These are phyloP conservation scores for Brenthis hecate DNA, from an alignment of 2,888 invertebrate species.

Conservation along the genomic window DNA sequence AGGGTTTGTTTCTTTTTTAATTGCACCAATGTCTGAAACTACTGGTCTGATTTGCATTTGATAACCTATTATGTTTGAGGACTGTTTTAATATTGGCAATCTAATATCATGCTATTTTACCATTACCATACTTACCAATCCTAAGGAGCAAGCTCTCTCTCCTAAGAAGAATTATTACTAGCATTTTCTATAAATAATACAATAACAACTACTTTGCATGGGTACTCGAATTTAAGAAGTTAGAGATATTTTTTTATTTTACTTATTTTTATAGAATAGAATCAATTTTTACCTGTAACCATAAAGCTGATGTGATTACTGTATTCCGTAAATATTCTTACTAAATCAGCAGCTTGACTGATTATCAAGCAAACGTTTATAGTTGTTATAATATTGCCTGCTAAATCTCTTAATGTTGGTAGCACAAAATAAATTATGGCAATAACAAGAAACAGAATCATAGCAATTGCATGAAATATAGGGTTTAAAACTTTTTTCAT, in stretches of 20 bases:
- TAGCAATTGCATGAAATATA: conserved; percentile 87
- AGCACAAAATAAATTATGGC: conserved; percentile 92
- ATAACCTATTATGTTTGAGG: too few species aligned
- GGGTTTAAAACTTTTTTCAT: conserved; percentile 90
- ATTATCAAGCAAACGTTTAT: conserved; percentile 89
- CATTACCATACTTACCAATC: too few species aligned
- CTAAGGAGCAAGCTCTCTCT: too few species aligned
- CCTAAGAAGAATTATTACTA: too few species aligned
- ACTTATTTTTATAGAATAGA: background rate
- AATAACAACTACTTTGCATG: too few species aligned
- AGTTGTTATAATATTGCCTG: conserved; percentile 92
- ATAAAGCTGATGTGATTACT: conserved; percentile 91
- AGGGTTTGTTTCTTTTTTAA: too few species aligned
- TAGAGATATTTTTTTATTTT: too few species aligned
- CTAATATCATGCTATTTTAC: background rate
- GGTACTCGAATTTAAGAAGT: too few species aligned
- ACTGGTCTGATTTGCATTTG: too few species aligned
- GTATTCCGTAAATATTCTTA: conserved; percentile 90
- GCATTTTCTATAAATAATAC: too few species aligned
- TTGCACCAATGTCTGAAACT: too few species aligned
- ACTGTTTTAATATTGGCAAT: too few species aligned
- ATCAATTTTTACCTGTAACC: conserved; percentile 84
- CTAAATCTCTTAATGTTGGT: conserved; percentile 90
- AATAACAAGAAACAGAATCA: conserved; percentile 86
- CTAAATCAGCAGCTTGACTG: conserved; percentile 89